Conservation (phyloP, 2,797 vertebrate genomes). For the Cirrhinus mrigala region DNA sequence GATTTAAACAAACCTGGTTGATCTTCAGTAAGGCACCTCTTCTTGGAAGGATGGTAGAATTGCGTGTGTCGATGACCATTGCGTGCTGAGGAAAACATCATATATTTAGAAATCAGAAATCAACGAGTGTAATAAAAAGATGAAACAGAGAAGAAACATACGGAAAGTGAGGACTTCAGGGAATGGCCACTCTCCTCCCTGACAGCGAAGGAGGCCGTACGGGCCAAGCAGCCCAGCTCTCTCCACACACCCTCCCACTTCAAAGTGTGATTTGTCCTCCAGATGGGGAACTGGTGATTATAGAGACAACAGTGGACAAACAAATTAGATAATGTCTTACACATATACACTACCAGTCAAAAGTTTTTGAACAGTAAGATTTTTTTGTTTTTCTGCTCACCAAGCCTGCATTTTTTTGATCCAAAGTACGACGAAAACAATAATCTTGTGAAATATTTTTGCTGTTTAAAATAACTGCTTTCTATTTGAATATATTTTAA, state of each 20-base stretch:
- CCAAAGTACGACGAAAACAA: too few species aligned
- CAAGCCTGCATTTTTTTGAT: too few species aligned
- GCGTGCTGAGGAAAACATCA: constrained; percentile 80
- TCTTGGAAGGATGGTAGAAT: constrained; percentile 91
- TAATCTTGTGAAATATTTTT: too few species aligned
- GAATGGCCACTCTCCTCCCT: constrained; percentile 95
- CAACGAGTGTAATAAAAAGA: neutral
- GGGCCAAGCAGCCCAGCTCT: constrained; percentile 91
- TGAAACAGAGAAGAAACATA: constrained; percentile 64
- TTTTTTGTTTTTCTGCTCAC: too few species aligned
- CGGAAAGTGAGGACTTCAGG: constrained; percentile 94
- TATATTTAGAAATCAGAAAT: neutral
- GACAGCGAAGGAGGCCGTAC: constrained; percentile 92
- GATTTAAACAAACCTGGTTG: constrained; percentile 87
- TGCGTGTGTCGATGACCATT: constrained; percentile 95
- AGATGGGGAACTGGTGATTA: constrained; percentile 88
- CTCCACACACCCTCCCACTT: constrained; percentile 98
- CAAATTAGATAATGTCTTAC: neutral
- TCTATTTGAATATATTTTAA: too few species aligned
- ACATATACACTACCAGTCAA: neutral
- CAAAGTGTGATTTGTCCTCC: constrained; percentile 91
- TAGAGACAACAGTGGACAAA: constrained; percentile 1
- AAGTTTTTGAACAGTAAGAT: too few species aligned
- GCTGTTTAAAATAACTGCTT: too few species aligned
- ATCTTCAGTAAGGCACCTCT: constrained; percentile 92